Evolutionary conservation across 2,888 invertebrate genomes (phyloP).

Genomic region (Pammene fasciana): DNA sequence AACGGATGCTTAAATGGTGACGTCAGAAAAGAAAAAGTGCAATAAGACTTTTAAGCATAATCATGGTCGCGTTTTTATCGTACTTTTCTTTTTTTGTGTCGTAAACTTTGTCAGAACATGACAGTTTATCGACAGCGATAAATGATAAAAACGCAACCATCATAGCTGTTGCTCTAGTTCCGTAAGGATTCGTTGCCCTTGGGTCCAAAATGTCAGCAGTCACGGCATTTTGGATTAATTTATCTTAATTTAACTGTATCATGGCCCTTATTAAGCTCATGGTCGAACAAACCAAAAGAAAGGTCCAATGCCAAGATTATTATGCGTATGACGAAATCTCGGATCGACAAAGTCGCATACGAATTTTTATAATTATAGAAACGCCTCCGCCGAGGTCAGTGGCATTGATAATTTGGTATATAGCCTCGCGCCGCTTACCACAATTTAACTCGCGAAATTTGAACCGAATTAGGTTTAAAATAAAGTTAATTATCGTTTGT

Average conservation of each 20-base stretch:
- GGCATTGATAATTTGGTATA: background rate
- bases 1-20: conserved; percentile 62
- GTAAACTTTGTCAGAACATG: background rate
- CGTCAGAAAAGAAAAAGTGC: conserved; percentile 69
- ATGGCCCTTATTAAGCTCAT: conserved; percentile 27
- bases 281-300: conserved; percentile 19
- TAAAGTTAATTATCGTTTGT: too few species aligned
- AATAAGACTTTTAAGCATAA: conserved; percentile 54
- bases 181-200: conserved; percentile 36
- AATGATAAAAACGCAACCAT: conserved; percentile 11
- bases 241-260: conserved; percentile 35
- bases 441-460: too few species aligned
- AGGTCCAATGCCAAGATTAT: conserved; percentile 27
- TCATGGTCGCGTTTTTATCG: conserved; percentile 1
- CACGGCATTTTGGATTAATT: conserved; percentile 38
- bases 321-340: conserved; percentile 10
- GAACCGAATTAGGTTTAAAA: too few species aligned
- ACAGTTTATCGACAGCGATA: conserved; percentile 1
- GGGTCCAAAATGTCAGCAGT: conserved; percentile 37
- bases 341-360: background rate
- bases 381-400: too few species aligned
- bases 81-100: background rate
- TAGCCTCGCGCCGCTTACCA: too few species aligned
- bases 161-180: conserved; percentile 22
- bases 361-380: background rate